Percentiles rank a stretch among this genome's conserved stretches.
phyloP scores from a whole-genome alignment of 2,113 vertebrate species.

The Empidonax traillii region DNA sequence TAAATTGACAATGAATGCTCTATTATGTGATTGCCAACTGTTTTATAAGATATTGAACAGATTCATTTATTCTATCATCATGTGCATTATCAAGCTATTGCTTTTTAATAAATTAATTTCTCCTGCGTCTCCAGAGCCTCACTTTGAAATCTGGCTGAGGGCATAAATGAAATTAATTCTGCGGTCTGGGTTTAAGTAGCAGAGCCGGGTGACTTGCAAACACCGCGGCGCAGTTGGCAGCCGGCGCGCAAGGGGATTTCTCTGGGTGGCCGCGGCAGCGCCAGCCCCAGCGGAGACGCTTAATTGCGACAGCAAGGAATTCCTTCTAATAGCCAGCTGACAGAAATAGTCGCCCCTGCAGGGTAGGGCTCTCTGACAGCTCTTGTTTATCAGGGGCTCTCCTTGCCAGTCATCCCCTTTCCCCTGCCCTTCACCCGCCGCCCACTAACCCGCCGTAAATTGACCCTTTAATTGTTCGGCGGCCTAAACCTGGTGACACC shows the following conservation, averaged over 20 bases:
- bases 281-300: neutral
- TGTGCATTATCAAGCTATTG: conserved; percentile 74
- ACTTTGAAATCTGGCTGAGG: conserved; percentile 69
- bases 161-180: conserved; percentile 69
- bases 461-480: conserved; percentile 20
- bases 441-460: neutral
- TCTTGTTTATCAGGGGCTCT: neutral
- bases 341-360: neutral
- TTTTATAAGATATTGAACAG: conserved; percentile 78
- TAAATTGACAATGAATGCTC: conserved; percentile 71
- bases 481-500: conserved; percentile 16
- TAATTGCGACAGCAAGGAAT: neutral
- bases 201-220: neutral
- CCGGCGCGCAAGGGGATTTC: neutral
- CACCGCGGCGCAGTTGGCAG: neutral
- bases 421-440: neutral
- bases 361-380: neutral
- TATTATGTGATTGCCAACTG: conserved; percentile 79
- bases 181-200: conserved; percentile 12
- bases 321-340: neutral
- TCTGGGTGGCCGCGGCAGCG: neutral
- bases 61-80: conserved; percentile 75
- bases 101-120: conserved; percentile 82
- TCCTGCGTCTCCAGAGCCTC: conserved; percentile 69
- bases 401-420: neutral